phyloP scores from a whole-genome alignment of 2,888 invertebrate genomes.

The Scrobipalpa costella region DNA sequence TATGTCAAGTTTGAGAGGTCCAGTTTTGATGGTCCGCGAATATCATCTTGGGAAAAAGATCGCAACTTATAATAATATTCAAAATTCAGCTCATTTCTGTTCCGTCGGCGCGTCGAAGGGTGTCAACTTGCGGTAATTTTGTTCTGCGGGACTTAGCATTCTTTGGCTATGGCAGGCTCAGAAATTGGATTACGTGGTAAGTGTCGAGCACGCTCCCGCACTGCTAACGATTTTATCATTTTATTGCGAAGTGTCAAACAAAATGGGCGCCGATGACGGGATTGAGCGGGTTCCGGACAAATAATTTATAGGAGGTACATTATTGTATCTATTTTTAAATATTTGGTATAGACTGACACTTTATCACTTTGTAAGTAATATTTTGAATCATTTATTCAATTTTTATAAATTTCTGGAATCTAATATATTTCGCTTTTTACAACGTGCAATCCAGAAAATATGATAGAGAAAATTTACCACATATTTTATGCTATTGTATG shows the following conservation, averaged over 20 bases:
- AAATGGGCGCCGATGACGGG: constrained; percentile 8
- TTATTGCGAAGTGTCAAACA: constrained; percentile 50
- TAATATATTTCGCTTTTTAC: no score
- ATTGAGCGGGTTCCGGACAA: background rate
- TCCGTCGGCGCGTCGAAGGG: constrained; percentile 38
- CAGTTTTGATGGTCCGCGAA: background rate
- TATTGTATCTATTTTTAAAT: no score
- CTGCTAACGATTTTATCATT: constrained; percentile 71
- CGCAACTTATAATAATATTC: constrained; percentile 25
- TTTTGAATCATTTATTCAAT: no score
- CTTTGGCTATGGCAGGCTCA: constrained; percentile 56
- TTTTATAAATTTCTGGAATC: no score
- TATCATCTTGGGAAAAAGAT: background rate
- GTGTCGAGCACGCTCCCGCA: constrained; percentile 53
- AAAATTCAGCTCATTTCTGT: constrained; percentile 29
- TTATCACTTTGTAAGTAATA: no score
- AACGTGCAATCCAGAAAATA: no score
- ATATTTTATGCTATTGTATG: no score
- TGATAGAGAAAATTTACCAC: no score
- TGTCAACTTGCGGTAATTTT: constrained; percentile 57
- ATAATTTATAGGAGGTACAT: background rate
- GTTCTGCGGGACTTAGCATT: constrained; percentile 65
- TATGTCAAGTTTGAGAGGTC: no score
- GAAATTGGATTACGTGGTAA: constrained; percentile 78
- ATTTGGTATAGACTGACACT: no score